Base-by-base conservation (phyloP, 1,140 invertebrate species). In the Asbolus verrucosus region DNA sequence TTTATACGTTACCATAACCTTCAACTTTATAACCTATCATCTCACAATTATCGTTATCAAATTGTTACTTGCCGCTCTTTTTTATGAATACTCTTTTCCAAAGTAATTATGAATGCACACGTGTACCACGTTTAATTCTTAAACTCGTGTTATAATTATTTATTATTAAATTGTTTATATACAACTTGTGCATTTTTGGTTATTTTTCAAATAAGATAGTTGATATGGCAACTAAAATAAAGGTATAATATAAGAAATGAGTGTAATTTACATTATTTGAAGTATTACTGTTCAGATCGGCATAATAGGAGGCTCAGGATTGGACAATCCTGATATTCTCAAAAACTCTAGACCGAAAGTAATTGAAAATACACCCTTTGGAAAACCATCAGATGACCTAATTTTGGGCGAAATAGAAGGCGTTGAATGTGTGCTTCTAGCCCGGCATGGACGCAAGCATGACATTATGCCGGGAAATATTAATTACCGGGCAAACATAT, bases 401-500 rank as follows among this genome's bases (percentile, higher is more conserved):
- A 88, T 94, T 83, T 87, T 76, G 75, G 94, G 94, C 3, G 88
- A 85, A 72, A 94, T 98, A 65, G 83, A 84, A 59, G 91, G 89
- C 14, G 86, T 96, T 2, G 84, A 89, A 1, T 94, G 94, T 81
- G 90, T 95, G 0, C 78, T 98, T 2, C 78, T 98, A 9, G 91
- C 95, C 0, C 91, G 97, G 75, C 98, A 99, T 86, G 96, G 96
- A 1, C 83, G 90, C 31, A 90, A 91, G 50, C 97, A 99, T 81
- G 85, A 85, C 43, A 88, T 94, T 24, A 90, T 85, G 81, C 96
- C 96, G 0, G 70, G 68, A 15, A 87, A 90, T 75, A 87, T 99
- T 0, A 99, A 99, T 82, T 99, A 98, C 82, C 87, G 97, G 69
- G 98, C 97, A 1, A 99, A 99, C 81, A 91, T 99, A 41, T 97